These are phyloP conservation scores for Bilobella aurantiaca DNA, from an alignment of 1,140 invertebrate species.

Conservation along the genomic window DNA sequence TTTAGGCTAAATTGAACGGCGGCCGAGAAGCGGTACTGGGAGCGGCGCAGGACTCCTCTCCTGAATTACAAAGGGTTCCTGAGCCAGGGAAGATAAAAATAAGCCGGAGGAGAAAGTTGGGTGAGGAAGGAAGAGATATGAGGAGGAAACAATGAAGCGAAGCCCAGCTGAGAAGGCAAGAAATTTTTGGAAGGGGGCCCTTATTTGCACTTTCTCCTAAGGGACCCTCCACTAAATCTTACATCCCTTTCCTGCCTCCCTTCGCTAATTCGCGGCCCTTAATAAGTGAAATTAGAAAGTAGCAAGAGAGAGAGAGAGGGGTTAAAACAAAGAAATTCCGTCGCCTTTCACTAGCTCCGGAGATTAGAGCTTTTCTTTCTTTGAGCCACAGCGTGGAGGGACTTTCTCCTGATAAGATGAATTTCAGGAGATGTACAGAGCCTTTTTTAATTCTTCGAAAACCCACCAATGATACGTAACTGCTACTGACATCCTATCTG, in stretches of 20 bases:
- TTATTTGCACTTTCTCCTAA: too few species aligned
- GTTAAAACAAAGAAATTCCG: background rate
- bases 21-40: background rate
- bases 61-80: background rate
- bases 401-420: background rate
- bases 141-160: too few species aligned
- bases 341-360: background rate
- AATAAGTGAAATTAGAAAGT: background rate
- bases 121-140: background rate
- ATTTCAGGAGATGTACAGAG: background rate
- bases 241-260: too few species aligned
- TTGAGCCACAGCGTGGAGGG: background rate
- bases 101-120: background rate
- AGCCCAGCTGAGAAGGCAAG: background rate
- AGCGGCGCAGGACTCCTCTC: too few species aligned
- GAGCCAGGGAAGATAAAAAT: background rate
- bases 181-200: background rate
- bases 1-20: background rate
- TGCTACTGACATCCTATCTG: too few species aligned
- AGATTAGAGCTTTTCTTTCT: background rate
- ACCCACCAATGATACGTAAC: too few species aligned
- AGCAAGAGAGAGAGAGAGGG: background rate
- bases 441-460: too few species aligned
- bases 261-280: too few species aligned
- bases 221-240: too few species aligned